These are phyloP conservation scores for Fregetta grallaria DNA, from an alignment of 2,113 vertebrate genomes.

Conservation along the genomic window DNA sequence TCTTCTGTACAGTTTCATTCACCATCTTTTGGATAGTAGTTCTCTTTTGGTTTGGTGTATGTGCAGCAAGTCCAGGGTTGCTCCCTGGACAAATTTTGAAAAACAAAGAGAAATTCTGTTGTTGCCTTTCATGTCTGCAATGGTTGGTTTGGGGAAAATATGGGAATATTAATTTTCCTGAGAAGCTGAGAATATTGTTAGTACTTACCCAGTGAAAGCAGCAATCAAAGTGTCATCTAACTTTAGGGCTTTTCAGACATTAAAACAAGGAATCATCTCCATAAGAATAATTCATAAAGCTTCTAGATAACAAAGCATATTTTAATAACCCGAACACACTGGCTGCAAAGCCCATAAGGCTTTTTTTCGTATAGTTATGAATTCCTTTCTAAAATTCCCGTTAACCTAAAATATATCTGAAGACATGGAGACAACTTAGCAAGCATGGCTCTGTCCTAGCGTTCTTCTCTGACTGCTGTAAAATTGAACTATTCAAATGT, in stretches of 20 bases:
- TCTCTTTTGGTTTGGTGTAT: background rate
- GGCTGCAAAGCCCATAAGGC: background rate
- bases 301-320: conserved; percentile 44
- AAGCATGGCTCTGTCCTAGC: background rate
- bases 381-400: conserved; percentile 1
- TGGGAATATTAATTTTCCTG: background rate
- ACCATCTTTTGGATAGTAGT: background rate
- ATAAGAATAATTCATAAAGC: conserved; percentile 23
- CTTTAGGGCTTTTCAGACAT: conserved; percentile 7
- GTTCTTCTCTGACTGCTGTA: background rate
- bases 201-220: background rate
- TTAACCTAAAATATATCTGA: background rate
- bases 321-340: conserved; percentile 40
- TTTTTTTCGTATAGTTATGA: background rate
- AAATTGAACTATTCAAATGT: conserved; percentile 31
- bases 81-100: background rate
- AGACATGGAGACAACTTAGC: background rate
- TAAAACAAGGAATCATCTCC: background rate
- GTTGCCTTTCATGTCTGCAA: background rate
- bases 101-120: background rate
- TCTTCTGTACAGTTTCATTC: background rate
- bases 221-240: conserved; percentile 14
- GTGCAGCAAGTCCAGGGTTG: background rate
- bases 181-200: background rate
- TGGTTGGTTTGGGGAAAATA: background rate